A percentile compares a stretch with the other conserved stretches of the same genome.
These are phyloP conservation scores for Dromas ardeola DNA, from an alignment of 2,113 vertebrate species.

Conservation along the genomic window DNA sequence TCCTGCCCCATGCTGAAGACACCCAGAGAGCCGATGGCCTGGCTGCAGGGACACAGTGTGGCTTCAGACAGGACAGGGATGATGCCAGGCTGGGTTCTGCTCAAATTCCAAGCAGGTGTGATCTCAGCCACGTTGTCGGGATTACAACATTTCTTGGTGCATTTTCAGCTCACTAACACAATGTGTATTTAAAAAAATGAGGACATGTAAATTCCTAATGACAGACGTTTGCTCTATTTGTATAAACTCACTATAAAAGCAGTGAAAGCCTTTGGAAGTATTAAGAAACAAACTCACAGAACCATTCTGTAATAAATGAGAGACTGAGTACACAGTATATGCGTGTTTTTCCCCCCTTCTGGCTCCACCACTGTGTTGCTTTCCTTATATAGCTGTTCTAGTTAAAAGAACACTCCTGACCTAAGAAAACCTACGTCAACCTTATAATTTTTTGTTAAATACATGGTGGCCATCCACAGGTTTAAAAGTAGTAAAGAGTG, in stretches of 20 bases:
- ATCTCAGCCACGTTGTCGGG: not conserved
- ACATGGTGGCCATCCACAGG: conserved; percentile 56
- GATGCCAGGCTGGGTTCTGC: not conserved
- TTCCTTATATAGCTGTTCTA: conserved; percentile 66
- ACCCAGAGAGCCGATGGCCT: not conserved
- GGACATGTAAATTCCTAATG: not conserved
- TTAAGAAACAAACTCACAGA: not conserved
- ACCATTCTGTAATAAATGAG: not conserved
- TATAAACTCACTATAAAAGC: not conserved
- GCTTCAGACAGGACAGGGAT: not conserved
- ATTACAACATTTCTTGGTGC: not conserved
- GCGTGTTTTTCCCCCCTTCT: not conserved
- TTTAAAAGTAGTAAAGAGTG: conserved; percentile 74
- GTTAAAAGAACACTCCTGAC: conserved; percentile 38
- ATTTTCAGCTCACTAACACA: not conserved
- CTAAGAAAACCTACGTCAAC: conserved; percentile 60
- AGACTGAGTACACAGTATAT: not conserved
- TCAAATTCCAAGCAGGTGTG: not conserved
- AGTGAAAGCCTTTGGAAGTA: not conserved
- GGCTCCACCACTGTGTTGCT: not conserved
- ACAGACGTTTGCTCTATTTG: not conserved
- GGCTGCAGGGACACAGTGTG: not conserved
- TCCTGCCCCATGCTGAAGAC: not conserved
- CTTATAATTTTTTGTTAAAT: conserved; percentile 74
- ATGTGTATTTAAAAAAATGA: not conserved